A percentile compares a stretch with the other conserved stretches of the same genome.
Evolutionary conservation across 1,140 invertebrate genomes (phyloP).

Genomic region (Drosophila watanabei): DNA sequence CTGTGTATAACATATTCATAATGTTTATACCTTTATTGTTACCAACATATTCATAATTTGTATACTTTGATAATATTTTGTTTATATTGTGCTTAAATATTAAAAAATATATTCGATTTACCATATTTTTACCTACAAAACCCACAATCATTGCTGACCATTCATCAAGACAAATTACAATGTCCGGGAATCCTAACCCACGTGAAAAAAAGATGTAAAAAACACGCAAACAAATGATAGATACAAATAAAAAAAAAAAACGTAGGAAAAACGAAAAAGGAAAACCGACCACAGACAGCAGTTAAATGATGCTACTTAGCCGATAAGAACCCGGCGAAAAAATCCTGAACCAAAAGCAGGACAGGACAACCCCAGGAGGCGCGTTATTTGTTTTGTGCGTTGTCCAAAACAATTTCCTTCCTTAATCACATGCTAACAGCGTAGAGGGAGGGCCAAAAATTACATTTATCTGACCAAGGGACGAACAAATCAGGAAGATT

Average conservation of each 20-base stretch:
- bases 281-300: conserved; percentile 65
- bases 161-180: conserved; percentile 69
- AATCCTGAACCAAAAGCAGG: conserved; percentile 29
- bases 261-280: conserved; percentile 1
- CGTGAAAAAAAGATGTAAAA: conserved; percentile 17
- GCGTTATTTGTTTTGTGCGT: conserved; percentile 74
- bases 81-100: neutral
- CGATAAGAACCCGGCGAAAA: conserved; percentile 60
- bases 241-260: conserved; percentile 25
- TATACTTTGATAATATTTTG: neutral
- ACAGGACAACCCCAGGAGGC: conserved; percentile 53
- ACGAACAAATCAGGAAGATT: conserved; percentile 61
- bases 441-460: conserved; percentile 55
- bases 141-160: conserved; percentile 32
- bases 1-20: too few relatives aligned
- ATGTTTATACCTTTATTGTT: too few relatives aligned
- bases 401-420: conserved; percentile 85
- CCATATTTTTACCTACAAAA: neutral
- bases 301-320: conserved; percentile 79
- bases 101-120: neutral
- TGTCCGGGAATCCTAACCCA: conserved; percentile 26
- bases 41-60: too few relatives aligned
- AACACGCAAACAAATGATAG: conserved; percentile 31
- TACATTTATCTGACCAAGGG: conserved; percentile 74
- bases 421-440: conserved; percentile 81